These are phyloP conservation scores for Bicyclus anynana DNA, from an alignment of 1,140 invertebrate genomes.

Conservation along the genomic window DNA sequence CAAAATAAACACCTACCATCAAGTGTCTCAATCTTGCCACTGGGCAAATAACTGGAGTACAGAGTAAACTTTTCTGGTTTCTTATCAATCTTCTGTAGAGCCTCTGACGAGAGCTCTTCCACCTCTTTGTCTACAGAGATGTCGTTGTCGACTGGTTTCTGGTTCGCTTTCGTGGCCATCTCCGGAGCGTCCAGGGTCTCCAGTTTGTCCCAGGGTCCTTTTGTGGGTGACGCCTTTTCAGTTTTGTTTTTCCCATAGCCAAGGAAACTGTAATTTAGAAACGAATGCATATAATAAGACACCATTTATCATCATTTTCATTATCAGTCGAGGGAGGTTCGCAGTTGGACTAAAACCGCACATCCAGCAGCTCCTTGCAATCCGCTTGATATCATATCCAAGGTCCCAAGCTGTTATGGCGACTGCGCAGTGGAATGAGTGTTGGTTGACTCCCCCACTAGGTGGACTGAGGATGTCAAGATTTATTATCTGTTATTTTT, in stretches of 20 bases:
- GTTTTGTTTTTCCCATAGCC: constrained; percentile 42
- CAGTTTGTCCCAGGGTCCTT: constrained; percentile 44
- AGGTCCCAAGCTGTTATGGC: no score
- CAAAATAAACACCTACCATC: constrained; percentile 12
- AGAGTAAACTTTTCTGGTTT: constrained; percentile 65
- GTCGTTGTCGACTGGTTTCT: constrained; percentile 46
- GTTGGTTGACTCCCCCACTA: no score
- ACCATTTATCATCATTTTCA: constrained; percentile 1
- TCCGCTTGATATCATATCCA: no score
- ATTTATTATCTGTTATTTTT: no score
- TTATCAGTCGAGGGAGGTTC: no score
- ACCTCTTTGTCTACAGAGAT: constrained; percentile 49
- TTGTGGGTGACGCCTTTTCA: constrained; percentile 35
- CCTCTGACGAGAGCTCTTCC: constrained; percentile 53
- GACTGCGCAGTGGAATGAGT: no score
- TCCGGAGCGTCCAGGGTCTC: constrained; percentile 59
- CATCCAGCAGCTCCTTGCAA: no score
- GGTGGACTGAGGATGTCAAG: no score
- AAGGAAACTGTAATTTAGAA: constrained; percentile 45
- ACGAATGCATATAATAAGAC: background rate
- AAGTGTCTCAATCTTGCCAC: constrained; percentile 24
- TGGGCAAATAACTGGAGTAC: constrained; percentile 50
- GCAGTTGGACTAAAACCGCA: no score
- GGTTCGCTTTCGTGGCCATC: constrained; percentile 23
- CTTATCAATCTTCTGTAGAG: constrained; percentile 44